Conservation (phyloP, 1,140 invertebrate genomes). For the Yoshiicerus persimilis region DNA sequence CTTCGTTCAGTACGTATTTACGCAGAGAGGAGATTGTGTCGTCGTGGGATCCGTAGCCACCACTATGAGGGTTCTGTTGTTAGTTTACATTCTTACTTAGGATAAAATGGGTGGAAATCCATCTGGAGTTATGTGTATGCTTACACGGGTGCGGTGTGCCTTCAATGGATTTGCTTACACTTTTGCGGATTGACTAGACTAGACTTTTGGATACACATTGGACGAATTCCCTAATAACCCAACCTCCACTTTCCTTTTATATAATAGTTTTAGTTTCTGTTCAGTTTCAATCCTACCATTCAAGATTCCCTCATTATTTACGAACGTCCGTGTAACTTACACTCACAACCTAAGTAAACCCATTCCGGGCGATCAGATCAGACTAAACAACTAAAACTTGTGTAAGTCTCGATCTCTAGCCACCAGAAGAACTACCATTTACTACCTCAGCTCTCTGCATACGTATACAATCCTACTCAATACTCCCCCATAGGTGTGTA, state of each 20-base stretch:
- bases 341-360: not conserved
- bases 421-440: not conserved
- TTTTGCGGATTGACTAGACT: not conserved
- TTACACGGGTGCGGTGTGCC: not conserved
- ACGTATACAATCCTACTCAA: not conserved
- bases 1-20: not conserved
- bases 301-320: constrained; percentile 23
- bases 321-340: not conserved
- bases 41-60: not conserved
- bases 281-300: constrained; percentile 4
- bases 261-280: not conserved
- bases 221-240: not conserved
- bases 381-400: not conserved
- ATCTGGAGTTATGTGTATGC: constrained; percentile 11
- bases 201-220: not conserved
- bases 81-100: not conserved
- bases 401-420: not conserved
- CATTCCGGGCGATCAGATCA: not conserved
- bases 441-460: not conserved
- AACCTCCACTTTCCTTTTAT: not conserved
- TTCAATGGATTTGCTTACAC: constrained; percentile 5
- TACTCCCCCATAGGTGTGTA: not conserved
- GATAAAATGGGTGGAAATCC: not conserved
- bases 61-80: not conserved
- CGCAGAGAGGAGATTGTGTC: not conserved